phyloP scores from a whole-genome alignment of 2,113 vertebrate genomes.

The Acrocephalus kingi region DNA sequence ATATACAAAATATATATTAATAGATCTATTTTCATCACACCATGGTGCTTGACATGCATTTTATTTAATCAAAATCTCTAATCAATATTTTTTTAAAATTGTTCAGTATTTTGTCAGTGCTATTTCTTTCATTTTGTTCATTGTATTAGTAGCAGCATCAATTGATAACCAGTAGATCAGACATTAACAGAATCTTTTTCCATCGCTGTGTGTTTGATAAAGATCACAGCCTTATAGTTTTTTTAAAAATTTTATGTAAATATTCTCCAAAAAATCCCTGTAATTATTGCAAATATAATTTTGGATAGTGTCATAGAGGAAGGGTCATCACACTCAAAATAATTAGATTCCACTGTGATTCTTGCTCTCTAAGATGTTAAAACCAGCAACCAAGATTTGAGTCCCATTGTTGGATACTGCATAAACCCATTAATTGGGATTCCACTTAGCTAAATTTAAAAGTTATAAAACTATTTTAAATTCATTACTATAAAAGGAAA shows the following conservation, averaged over 20 bases:
- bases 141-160: background rate
- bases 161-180: background rate
- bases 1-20: background rate
- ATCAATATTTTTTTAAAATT: background rate
- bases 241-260: background rate
- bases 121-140: background rate
- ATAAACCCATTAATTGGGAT: background rate
- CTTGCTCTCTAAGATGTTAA: background rate
- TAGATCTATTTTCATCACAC: background rate
- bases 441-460: constrained; percentile 17
- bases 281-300: background rate
- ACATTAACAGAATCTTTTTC: background rate
- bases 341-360: background rate
- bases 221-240: background rate
- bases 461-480: constrained; percentile 15
- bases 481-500: background rate
- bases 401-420: background rate
- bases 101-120: background rate
- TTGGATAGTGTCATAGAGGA: background rate
- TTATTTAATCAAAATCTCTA: background rate
- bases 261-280: background rate
- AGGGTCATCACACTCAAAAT: background rate
- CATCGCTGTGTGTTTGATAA: background rate
- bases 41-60: background rate
- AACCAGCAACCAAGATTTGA: background rate